These are phyloP conservation scores for Lepilemur septentrionalis DNA, from an alignment of 2,797 vertebrate genomes.

Conservation along the genomic window DNA sequence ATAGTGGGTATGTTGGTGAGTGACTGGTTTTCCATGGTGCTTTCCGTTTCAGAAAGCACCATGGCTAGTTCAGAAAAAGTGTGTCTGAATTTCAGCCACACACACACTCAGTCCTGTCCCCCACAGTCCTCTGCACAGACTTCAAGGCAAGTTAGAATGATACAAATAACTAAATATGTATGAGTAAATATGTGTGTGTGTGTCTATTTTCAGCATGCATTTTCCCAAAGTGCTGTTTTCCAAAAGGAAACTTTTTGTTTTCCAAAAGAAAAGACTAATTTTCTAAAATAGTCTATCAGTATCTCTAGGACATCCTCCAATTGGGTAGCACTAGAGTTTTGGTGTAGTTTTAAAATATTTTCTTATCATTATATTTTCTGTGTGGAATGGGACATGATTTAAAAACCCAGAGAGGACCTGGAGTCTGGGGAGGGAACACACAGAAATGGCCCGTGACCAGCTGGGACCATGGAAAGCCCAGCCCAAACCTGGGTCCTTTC, in stretches of 20 bases:
- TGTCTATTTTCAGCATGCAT: background rate
- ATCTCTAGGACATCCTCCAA: background rate
- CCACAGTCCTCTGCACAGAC: background rate
- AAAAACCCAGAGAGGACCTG: background rate
- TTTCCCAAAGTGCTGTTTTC: background rate
- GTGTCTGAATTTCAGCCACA: background rate
- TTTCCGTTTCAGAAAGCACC: background rate
- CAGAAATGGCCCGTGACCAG: background rate
- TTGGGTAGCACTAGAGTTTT: background rate
- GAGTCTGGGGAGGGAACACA: background rate
- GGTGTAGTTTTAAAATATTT: background rate
- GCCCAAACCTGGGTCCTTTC: background rate
- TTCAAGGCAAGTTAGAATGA: background rate
- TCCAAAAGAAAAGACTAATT: background rate
- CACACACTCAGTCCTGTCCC: background rate
- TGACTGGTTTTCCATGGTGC: background rate
- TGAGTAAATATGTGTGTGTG: background rate
- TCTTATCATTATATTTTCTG: background rate
- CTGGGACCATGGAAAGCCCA: background rate
- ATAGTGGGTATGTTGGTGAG: background rate
- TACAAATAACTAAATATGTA: background rate
- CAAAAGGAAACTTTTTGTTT: background rate
- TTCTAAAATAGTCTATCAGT: background rate
- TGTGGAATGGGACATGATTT: background rate
- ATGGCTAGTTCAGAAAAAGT: background rate